Conservation (phyloP, 2,113 vertebrate genomes). For the Anhinga rufa region DNA sequence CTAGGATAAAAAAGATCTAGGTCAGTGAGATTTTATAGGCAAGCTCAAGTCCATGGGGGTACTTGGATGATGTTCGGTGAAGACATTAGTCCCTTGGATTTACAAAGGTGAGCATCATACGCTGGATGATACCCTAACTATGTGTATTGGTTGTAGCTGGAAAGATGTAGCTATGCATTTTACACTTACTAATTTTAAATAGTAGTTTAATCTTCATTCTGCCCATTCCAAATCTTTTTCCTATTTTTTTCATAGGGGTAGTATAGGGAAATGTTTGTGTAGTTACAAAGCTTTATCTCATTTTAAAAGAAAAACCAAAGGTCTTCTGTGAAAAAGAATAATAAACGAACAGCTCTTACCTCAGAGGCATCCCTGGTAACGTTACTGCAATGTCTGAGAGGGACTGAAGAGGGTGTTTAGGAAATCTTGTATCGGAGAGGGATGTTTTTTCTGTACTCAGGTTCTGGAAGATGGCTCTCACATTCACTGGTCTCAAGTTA, state of each 20-base stretch:
- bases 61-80: not conserved
- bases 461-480: constrained; percentile 91
- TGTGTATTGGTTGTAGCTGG: not conserved
- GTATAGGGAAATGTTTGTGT: not conserved
- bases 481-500: constrained; percentile 90
- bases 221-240: not conserved
- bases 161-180: not conserved
- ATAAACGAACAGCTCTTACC: not conserved
- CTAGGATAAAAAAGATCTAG: not conserved
- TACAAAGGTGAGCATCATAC: not conserved
- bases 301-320: not conserved
- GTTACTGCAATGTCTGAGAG: not conserved
- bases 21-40: not conserved
- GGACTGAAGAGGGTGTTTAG: not conserved
- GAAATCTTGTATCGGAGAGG: not conserved
- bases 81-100: not conserved
- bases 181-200: not conserved
- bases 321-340: not conserved
- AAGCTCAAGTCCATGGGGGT: not conserved
- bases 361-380: not conserved
- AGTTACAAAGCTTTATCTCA: not conserved
- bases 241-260: not conserved
- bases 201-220: not conserved
- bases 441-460: constrained; percentile 54
- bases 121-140: not conserved